Conservation (phyloP, 2,113 vertebrate species). For the Mesoclemmys tuberculata region DNA sequence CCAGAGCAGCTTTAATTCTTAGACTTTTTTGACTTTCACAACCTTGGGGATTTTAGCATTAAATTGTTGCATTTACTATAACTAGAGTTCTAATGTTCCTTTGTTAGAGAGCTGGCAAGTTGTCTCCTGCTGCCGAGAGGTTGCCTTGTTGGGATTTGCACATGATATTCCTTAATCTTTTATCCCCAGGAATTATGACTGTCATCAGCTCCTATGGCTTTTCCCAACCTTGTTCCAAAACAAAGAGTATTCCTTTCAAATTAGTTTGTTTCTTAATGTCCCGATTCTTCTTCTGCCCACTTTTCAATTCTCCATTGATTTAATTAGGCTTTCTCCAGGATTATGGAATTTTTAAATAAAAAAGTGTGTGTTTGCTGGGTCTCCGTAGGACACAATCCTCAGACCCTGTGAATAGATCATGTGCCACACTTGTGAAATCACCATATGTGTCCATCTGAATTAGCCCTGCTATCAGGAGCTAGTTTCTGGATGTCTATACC, state of each 20-base stretch:
- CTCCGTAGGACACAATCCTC: not conserved
- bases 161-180: conserved; percentile 9
- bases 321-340: not conserved
- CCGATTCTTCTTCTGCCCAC: not conserved
- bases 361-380: not conserved
- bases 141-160: conserved; percentile 12
- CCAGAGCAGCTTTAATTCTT: conserved; percentile 2
- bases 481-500: not conserved
- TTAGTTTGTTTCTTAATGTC: not conserved
- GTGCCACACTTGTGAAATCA: conserved; percentile 29
- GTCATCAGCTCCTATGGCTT: not conserved
- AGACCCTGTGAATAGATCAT: conserved; percentile 39
- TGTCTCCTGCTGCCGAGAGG: not conserved
- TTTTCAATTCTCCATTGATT: not conserved
- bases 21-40: not conserved
- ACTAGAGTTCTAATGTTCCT: not conserved
- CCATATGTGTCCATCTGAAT: conserved; percentile 3
- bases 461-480: conserved; percentile 12
- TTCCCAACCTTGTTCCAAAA: not conserved
- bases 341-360: not conserved
- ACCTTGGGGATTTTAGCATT: not conserved
- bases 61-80: conserved; percentile 21
- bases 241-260: not conserved
- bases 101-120: not conserved
- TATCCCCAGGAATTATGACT: not conserved